Base-by-base conservation (phyloP, 2,888 invertebrate genomes). In the Tyria jacobaeae region DNA sequence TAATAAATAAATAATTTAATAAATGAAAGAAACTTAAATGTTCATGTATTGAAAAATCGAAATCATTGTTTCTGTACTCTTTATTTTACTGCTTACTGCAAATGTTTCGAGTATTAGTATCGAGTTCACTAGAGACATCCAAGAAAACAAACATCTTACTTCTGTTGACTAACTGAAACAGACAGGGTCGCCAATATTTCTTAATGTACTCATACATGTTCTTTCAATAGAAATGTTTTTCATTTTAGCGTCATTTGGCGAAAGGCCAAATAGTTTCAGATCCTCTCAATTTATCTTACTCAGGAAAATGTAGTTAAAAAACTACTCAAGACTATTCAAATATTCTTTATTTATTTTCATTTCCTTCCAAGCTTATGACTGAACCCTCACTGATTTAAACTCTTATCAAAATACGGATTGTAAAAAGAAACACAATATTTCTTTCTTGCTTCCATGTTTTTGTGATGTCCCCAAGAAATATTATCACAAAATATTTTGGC, bases 231-330 rank as follows among this genome's bases (percentile, higher is more conserved):
- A 55, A 50, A 37, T 66, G 51, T 68, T 75, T 73, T 75, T 72
- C 66, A 75, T 75, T 75, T 66, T 60, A 70, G 48, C 68, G 57
- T 70, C 60, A 75, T 75, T 75, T 75, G 75, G 75, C 62, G n/a
- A 50, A 49, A 27, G 21, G 60, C 73, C 75, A 75, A 75, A 72
- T 68, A 64, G 62, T 72, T 63, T 48, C 51, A 70, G 66, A 70
- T 67, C 62, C 47, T 62, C 55, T 44, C 60, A 57, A 67, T 75
- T 68, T 62, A 75, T 75, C 72, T 75, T 70, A 56, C 65, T 70
- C 65, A 53, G 57, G 57, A 53, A 64, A 70, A 70, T 60, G 52
- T 65, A 64, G 61, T 75, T 70, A 68, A 75, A 69, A 68, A 75
- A 55, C 62, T 72, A 57, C 63, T 62, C 60, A 59, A 63, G 58